Percentiles rank a stretch among this genome's conserved stretches.
phyloP scores from a whole-genome alignment of 2,888 invertebrate genomes.

The Neelides folsomi region DNA sequence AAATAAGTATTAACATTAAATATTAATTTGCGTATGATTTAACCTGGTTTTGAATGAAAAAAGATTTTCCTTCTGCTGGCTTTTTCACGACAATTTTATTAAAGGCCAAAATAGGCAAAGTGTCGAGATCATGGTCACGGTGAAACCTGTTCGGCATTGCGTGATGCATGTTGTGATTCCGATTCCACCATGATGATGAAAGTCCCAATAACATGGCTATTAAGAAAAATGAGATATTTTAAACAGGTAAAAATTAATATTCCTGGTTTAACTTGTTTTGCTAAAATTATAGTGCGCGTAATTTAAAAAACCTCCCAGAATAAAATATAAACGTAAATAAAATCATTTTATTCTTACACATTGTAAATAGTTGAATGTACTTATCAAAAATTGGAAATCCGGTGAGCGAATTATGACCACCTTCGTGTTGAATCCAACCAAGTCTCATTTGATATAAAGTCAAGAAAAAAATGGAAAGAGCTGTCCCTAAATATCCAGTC shows the following conservation, averaged over 20 bases:
- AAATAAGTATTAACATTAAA: too few relatives aligned
- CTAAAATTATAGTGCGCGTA: too few relatives aligned
- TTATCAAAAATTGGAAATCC: slow-evolving; percentile 5
- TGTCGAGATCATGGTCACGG: slow-evolving; percentile 3
- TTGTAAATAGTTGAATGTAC: neutral
- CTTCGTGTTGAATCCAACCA: slow-evolving; percentile 5
- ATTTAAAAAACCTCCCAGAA: too few relatives aligned
- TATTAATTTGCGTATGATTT: too few relatives aligned
- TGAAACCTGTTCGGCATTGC: slow-evolving; percentile 7
- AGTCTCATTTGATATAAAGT: neutral
- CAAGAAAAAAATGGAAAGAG: neutral
- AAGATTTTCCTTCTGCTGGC: neutral
- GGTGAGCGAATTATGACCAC: slow-evolving; percentile 6
- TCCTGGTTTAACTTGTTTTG: too few relatives aligned
- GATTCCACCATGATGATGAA: slow-evolving; percentile 1
- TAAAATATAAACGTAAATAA: too few relatives aligned
- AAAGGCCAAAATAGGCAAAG: slow-evolving; percentile 3
- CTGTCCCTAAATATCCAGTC: neutral
- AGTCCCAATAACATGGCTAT: neutral
- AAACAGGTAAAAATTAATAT: too few relatives aligned
- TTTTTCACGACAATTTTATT: slow-evolving; percentile 1
- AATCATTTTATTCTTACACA: neutral
- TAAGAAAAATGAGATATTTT: too few relatives aligned
- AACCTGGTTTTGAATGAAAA: slow-evolving; percentile 7
- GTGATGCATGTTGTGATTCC: slow-evolving; percentile 1